phyloP scores from a whole-genome alignment of 1,140 invertebrate species.

The Leguminivora glycinivorella region DNA sequence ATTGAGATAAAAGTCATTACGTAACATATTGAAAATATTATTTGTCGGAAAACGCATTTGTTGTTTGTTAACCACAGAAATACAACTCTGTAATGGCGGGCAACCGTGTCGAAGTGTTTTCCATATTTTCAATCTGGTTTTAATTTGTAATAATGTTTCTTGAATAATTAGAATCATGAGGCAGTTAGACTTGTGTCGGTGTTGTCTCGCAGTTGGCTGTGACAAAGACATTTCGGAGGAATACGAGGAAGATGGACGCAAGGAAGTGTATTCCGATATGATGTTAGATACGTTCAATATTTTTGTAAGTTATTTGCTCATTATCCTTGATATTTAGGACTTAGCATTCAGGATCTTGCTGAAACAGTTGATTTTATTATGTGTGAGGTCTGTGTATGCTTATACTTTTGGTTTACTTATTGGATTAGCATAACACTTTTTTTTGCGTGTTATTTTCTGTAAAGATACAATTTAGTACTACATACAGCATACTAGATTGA shows the following conservation, averaged over 20 bases:
- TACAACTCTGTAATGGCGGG: conserved; percentile 25
- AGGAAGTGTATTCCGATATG: conserved; percentile 20
- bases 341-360: not conserved
- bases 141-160: not conserved
- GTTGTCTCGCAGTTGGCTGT: conserved; percentile 15
- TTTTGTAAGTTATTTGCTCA: conserved; percentile 1
- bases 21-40: not conserved
- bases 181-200: conserved; percentile 14
- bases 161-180: not conserved
- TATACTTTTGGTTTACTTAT: not conserved
- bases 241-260: conserved; percentile 19
- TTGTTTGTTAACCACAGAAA: conserved; percentile 16
- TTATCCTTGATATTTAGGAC: not conserved
- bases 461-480: not conserved
- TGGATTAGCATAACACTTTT: not conserved
- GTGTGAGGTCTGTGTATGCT: not conserved
- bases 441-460: not conserved
- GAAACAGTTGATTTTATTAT: not conserved
- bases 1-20: not conserved
- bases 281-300: conserved; percentile 7
- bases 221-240: conserved; percentile 5
- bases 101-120: not conserved
- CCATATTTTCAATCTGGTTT: not conserved
- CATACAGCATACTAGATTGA: too few relatives aligned
- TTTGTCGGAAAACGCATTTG: not conserved